Evolutionary conservation across 2,797 vertebrate species (phyloP), one percentile per base, ranked within the genome.

Genomic region (Sebastes cheni): DNA sequence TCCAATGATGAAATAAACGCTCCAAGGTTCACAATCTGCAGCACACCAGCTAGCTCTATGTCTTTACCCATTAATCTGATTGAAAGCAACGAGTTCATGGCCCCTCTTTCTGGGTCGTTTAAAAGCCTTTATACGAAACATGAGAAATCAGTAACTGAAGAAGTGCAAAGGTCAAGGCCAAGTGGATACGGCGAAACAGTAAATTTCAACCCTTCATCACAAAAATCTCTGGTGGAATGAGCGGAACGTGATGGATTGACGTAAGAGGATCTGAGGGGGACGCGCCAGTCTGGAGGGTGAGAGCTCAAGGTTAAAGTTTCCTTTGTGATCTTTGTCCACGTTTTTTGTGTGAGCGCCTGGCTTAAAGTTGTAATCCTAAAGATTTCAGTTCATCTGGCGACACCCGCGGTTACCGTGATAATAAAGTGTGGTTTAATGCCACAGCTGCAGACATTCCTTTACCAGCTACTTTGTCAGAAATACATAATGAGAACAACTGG

Each of bases 101-200:
- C 65, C n/a, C 32, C 18, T 36, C 50, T 68, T 23, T 67, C 14
- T 30, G 30, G 39, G 39, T 59, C 18, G 1, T 29, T 58, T 42
- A 68, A 71, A 79, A 55, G 42, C 10, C n/a, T 68, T 67, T 6
- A 54, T 20, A 14, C 9, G 73, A 82, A 83, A 80, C 27, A 65
- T 42, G 29, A 81, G 60, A 68, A 34, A 77, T 25, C 1, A 14
- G 71, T 77, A 85, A 89, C 65, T 39, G 52, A 77, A 90, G 78
- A 77, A 68, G 75, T 23, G 3, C 32, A 60, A 68, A 77, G 84
- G 50, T 78, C 58, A 74, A 27, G 42, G 75, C 23, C 67, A 50
- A 75, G 62, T 61, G 42, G 12, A 20, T 13, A 27, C 4, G 14
- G 12, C 23, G n/a, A 55, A 77, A 69, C 65, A 10, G 11, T 82